These are phyloP conservation scores for Cossypha caffra DNA, from an alignment of 2,797 vertebrate genomes.

Conservation along the genomic window DNA sequence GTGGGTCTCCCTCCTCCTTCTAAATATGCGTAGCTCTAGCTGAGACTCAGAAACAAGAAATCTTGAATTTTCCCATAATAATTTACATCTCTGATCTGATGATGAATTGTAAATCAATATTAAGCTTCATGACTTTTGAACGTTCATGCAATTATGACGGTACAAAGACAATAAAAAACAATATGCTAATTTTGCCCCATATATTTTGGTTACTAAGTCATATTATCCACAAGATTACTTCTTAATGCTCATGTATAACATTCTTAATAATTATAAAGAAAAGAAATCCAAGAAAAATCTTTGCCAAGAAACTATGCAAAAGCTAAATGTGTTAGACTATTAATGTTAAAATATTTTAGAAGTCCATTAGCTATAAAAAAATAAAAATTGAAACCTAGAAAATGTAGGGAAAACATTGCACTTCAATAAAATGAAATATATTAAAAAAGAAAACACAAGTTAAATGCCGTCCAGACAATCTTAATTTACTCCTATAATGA, in stretches of 20 bases:
- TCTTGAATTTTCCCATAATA: background rate
- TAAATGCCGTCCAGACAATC: conserved; percentile 1
- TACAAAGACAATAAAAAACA: background rate
- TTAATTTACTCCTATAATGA: conserved; percentile 29
- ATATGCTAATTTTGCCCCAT: background rate
- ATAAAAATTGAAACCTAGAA: background rate
- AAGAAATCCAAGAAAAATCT: background rate
- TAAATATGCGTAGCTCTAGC: background rate
- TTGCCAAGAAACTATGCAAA: background rate
- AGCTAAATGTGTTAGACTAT: background rate
- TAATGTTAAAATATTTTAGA: conserved; percentile 3
- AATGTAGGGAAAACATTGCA: background rate
- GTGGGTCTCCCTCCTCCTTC: background rate
- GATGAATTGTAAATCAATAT: background rate
- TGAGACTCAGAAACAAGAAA: background rate
- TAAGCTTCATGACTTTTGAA: background rate
- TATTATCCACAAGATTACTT: background rate
- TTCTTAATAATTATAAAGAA: background rate
- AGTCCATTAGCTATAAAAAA: background rate
- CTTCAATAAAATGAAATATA: background rate
- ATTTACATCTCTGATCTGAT: background rate
- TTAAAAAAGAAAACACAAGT: background rate
- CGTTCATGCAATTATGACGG: background rate
- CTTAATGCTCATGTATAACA: background rate
- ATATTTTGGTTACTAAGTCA: background rate